Evolutionary conservation across 1,140 invertebrate species (phyloP).

Genomic region (Achatina immaculata): DNA sequence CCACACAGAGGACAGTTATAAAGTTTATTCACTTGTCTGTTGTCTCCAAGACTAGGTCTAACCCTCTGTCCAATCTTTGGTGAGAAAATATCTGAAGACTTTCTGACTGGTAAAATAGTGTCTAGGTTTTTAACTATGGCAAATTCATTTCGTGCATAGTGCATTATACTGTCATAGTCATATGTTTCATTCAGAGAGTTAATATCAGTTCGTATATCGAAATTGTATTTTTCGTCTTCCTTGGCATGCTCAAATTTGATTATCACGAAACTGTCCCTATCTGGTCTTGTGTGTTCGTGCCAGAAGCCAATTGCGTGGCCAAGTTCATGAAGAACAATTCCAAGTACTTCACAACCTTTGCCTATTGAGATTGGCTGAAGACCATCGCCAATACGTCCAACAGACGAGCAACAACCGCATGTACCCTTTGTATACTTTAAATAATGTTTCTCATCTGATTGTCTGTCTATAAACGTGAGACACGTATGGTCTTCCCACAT

Average conservation of each 20-base stretch:
- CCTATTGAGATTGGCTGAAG: slow-evolving; percentile 98
- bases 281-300: slow-evolving; percentile 98
- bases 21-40: slow-evolving; percentile 94
- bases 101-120: slow-evolving; percentile 85
- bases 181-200: slow-evolving; percentile 95
- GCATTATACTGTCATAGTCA: slow-evolving; percentile 94
- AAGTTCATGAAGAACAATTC: slow-evolving; percentile 98
- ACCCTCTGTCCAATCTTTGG: slow-evolving; percentile 84
- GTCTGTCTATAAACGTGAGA: slow-evolving; percentile 95
- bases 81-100: slow-evolving; percentile 49
- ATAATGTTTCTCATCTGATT: slow-evolving; percentile 90
- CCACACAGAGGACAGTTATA: slow-evolving; percentile 93
- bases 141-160: slow-evolving; percentile 97
- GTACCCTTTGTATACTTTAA: slow-evolving; percentile 67
- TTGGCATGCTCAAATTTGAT: slow-evolving; percentile 87
- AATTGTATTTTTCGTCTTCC: slow-evolving; percentile 97
- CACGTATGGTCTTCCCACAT: slow-evolving; percentile 99
- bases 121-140: slow-evolving; percentile 94
- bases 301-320: slow-evolving; percentile 98
- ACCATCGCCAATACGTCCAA: slow-evolving; percentile 95
- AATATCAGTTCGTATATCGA: slow-evolving; percentile 96
- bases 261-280: slow-evolving; percentile 89
- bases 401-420: slow-evolving; percentile 96
- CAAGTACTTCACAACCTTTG: slow-evolving; percentile 99
- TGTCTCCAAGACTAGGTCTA: slow-evolving; percentile 90